Evolutionary conservation across 2,888 invertebrate genomes (phyloP), one percentile per base, ranked within the genome.

Genomic region (Teinopalpus imperialis): DNA sequence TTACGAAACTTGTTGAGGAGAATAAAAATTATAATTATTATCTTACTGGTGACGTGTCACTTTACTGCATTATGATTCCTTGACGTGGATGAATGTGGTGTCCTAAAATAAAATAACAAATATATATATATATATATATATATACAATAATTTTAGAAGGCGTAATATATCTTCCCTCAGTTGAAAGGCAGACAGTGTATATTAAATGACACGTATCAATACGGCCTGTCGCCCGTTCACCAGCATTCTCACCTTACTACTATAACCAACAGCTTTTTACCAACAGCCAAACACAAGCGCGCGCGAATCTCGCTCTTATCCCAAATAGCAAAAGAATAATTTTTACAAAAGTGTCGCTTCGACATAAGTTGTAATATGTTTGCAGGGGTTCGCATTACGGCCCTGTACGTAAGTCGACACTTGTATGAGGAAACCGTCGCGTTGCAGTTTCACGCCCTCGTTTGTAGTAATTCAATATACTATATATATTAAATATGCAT

Each of bases 211-310:
- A 21, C 13, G 32, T 27, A 24, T 9, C 26, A 16, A 14, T 35
- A 52, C 56, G 52, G 51, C 45, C 63, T 63, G 66, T 60, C 59
- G 62, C 61, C 63, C 59, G 66, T 60, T 71, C 66, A 61, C 72
- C 59, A 59, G 54, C 61, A 63, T 70, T 77, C 72, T 81, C 72
- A 59, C 59, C 59, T 81, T 78, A 73, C 79, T n/a, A n/a, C 44
- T 50, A 53, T 60, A 51, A 43, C 60, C 56, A 57, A 53, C 61
- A 51, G 49, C 54, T 61, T 63, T 61, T 63, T 63, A 58, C 57
- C 51, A 35, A 42, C 39, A 56, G 60, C 54, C 26, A 61, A 60
- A 61, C 49, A 48, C 13, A 47, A 57, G 53, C 56, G 27, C 44
- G 43, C 49, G 46, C 61, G 41, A 70, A 67, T 51, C 44, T 43